Percentiles rank a stretch among this genome's conserved stretches.
Evolutionary conservation across 1,140 invertebrate genomes (phyloP).

Genomic region (Scaptodrosophila lebanonensis): DNA sequence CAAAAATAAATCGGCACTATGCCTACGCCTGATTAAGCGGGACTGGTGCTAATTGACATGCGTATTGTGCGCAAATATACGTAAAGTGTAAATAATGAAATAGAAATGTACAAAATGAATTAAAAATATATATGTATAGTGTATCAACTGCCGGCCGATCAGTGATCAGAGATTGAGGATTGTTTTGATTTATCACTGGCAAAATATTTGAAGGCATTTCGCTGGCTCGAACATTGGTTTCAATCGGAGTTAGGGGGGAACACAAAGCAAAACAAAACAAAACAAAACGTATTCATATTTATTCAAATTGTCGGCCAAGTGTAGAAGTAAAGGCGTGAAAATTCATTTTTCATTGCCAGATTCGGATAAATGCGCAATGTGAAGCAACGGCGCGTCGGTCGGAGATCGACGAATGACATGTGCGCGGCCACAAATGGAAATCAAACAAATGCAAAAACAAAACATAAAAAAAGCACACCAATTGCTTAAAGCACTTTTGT

Average conservation of each 20-base stretch:
- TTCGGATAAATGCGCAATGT: slow-evolving; percentile 11
- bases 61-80: slow-evolving; percentile 8
- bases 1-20: slow-evolving; percentile 23
- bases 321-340: slow-evolving; percentile 2
- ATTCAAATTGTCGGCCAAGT: slow-evolving; percentile 15
- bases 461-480: no score
- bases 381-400: no score
- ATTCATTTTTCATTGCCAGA: neutral
- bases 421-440: slow-evolving; percentile 23
- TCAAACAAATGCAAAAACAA: neutral
- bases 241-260: no score
- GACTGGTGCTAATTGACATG: slow-evolving; percentile 36
- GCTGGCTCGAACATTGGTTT: no score
- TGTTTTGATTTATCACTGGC: no score
- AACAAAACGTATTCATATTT: slow-evolving; percentile 11
- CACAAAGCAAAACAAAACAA: slow-evolving; percentile 1
- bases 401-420: slow-evolving; percentile 32
- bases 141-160: slow-evolving; percentile 2
- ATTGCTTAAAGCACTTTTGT: no score
- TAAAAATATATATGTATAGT: no score
- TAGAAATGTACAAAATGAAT: neutral
- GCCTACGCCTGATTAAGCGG: slow-evolving; percentile 40
- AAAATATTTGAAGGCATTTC: no score
- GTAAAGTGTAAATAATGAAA: slow-evolving; percentile 51
- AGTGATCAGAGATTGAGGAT: no score